A percentile compares a stretch with the other conserved stretches of the same genome.
phyloP scores from a whole-genome alignment of 1,140 invertebrate genomes.

The Caenorhabditis brenneri region DNA sequence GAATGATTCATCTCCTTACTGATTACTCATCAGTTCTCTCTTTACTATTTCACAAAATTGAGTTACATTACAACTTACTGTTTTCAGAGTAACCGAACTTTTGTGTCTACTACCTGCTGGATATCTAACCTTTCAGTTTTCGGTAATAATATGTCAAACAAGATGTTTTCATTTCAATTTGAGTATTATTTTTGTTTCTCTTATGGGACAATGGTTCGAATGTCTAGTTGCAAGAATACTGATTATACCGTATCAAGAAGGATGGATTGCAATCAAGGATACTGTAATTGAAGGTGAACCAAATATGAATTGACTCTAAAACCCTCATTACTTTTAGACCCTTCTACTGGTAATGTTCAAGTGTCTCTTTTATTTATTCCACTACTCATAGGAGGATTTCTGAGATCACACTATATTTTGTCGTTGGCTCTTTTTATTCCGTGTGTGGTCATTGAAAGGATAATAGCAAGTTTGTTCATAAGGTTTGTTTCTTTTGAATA shows the following conservation, averaged over 20 bases:
- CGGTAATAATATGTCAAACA: neutral
- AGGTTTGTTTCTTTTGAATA: neutral
- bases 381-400: neutral
- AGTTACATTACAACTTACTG: too few relatives aligned
- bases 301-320: too few relatives aligned
- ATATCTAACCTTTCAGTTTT: neutral
- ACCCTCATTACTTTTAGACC: neutral
- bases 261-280: neutral
- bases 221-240: neutral
- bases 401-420: neutral
- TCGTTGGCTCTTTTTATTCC: neutral
- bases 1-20: too few relatives aligned
- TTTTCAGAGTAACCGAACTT: neutral
- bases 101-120: neutral
- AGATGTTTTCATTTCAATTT: neutral
- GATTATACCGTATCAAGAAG: neutral
- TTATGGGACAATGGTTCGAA: neutral
- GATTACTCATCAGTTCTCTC: too few relatives aligned
- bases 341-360: neutral
- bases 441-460: neutral
- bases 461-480: neutral
- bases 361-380: neutral
- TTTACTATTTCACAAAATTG: too few relatives aligned
- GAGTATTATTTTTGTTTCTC: neutral
- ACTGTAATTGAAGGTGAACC: neutral